phyloP scores from a whole-genome alignment of 2,797 vertebrate genomes.

The Ceyx erithaca region DNA sequence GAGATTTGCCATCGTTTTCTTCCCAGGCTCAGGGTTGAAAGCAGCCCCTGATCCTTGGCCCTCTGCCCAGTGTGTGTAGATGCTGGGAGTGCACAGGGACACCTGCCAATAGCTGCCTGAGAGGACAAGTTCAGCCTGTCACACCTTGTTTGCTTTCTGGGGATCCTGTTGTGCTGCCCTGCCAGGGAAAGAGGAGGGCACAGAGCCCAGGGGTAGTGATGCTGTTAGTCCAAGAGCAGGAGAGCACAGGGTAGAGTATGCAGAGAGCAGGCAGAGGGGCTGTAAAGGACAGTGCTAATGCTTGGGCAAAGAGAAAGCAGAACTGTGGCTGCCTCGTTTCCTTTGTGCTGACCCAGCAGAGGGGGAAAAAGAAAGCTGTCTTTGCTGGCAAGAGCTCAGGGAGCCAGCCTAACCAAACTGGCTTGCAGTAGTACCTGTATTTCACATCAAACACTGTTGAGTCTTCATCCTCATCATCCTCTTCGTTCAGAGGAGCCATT shows the following conservation, averaged over 20 bases:
- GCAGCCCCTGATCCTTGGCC: neutral
- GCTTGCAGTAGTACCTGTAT: constrained; percentile 85
- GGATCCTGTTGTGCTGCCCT: neutral
- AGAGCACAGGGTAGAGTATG: neutral
- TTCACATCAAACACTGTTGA: constrained; percentile 96
- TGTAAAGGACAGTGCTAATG: neutral
- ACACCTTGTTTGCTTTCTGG: neutral
- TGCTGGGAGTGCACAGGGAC: neutral
- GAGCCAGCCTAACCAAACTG: neutral
- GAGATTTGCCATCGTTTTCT: neutral
- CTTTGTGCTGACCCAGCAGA: neutral
- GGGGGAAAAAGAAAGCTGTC: neutral
- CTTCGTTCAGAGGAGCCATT: constrained; percentile 95
- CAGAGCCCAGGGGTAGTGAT: neutral
- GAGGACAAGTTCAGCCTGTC: neutral
- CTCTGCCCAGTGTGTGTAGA: neutral
- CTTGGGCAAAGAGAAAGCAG: neutral
- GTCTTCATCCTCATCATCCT: constrained; percentile 93
- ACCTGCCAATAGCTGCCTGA: neutral
- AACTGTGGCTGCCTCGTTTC: neutral
- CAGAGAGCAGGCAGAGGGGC: neutral
- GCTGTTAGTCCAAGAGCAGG: neutral
- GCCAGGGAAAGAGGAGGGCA: neutral
- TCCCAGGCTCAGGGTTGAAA: neutral
- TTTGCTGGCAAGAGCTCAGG: neutral